Conservation (phyloP, 2,113 vertebrate genomes). For the Rhodinocichla rosea region DNA sequence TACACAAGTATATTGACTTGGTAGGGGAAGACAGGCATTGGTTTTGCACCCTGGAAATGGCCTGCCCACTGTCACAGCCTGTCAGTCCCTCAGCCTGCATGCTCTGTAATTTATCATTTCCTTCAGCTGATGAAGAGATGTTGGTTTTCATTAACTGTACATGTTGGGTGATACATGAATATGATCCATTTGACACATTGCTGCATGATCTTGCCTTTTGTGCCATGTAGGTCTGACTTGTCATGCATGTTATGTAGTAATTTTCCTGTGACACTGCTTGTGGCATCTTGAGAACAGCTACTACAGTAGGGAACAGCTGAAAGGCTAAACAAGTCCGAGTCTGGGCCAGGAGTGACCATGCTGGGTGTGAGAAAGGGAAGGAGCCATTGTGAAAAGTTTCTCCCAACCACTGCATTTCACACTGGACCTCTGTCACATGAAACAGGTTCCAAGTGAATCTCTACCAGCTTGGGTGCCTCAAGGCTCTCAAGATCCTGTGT, state of each 20-base stretch:
- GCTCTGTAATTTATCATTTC: not conserved
- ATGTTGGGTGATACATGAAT: not conserved
- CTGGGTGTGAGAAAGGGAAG: not conserved
- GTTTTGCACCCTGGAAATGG: not conserved
- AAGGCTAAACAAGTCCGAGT: not conserved
- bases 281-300: not conserved
- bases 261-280: conserved; percentile 30
- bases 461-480: not conserved
- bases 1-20: not conserved
- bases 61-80: not conserved
- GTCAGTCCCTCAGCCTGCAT: not conserved
- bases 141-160: not conserved
- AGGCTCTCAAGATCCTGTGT: not conserved
- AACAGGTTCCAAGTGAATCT: not conserved
- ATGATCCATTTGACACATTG: conserved; percentile 11
- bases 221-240: conserved; percentile 35
- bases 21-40: not conserved
- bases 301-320: not conserved
- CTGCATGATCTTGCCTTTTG: conserved; percentile 40
- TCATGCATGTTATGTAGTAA: not conserved
- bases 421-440: not conserved
- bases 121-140: not conserved
- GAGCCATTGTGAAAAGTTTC: not conserved
- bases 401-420: not conserved
- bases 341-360: not conserved